A percentile compares a stretch with the other conserved stretches of the same genome.
Conservation (phyloP, 2,797 vertebrate species). For the Sphenopsis melanotis region DNA sequence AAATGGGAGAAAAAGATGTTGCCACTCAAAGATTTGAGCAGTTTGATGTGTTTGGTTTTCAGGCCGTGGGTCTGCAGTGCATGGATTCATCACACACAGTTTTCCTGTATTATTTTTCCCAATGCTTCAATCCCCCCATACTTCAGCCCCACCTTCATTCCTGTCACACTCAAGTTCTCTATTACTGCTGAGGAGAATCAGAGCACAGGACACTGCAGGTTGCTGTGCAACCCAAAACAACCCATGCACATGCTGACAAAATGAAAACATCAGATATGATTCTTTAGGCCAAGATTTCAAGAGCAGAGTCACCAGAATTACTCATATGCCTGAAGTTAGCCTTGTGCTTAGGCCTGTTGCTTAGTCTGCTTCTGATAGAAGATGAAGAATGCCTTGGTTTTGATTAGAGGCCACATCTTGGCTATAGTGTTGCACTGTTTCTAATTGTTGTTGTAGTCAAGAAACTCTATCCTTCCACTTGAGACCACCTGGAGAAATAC, state of each 20-base stretch:
- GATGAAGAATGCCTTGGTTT: background rate
- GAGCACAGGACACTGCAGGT: background rate
- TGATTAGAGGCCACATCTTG: background rate
- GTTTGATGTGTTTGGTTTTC: background rate
- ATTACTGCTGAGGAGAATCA: slow-evolving; percentile 7
- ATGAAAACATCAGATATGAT: background rate
- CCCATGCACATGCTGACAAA: background rate
- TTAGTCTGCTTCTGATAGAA: background rate
- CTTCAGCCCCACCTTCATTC: background rate
- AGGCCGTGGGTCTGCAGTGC: background rate
- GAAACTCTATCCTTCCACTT: slow-evolving; percentile 22
- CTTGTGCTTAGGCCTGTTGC: background rate
- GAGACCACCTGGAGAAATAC: slow-evolving; percentile 21
- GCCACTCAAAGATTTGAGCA: background rate
- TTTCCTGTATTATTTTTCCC: background rate
- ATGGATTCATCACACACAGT: background rate
- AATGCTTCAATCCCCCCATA: background rate
- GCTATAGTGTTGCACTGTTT: background rate
- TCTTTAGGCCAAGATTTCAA: background rate
- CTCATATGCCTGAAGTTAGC: background rate
- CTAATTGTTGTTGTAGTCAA: background rate
- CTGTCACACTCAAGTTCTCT: background rate
- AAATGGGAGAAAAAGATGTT: background rate
- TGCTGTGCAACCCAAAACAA: background rate
- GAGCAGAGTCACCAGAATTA: background rate